These are phyloP conservation scores for Siphamia tubifer DNA, from an alignment of 2,113 vertebrate genomes.

Conservation along the genomic window DNA sequence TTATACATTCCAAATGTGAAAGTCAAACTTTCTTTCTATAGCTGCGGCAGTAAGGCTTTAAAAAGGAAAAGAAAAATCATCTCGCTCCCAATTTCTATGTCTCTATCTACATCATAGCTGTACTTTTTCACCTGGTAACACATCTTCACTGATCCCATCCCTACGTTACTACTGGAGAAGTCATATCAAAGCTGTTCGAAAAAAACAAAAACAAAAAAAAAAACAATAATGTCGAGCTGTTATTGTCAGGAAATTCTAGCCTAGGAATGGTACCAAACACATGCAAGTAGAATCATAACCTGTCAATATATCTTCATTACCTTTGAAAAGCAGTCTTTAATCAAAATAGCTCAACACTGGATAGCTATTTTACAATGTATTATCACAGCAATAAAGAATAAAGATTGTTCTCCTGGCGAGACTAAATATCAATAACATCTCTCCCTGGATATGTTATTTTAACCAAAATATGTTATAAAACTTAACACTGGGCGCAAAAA, in stretches of 20 bases:
- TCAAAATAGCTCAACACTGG: not conserved
- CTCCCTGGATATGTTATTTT: not conserved
- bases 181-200: conserved; percentile 8
- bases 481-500: not conserved
- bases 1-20: conserved; percentile 21
- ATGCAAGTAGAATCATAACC: not conserved
- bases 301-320: not conserved
- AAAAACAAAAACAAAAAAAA: conserved; percentile 9
- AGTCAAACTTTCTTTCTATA: conserved; percentile 22
- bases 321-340: no score
- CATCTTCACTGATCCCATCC: not conserved
- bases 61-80: not conserved
- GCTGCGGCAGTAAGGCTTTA: conserved; percentile 3
- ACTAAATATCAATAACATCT: conserved; percentile 5
- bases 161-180: not conserved
- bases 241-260: not conserved
- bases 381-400: not conserved
- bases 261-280: not conserved
- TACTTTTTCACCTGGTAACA: not conserved
- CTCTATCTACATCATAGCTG: not conserved
- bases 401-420: not conserved
- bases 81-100: not conserved
- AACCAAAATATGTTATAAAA: not conserved
- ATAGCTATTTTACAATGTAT: not conserved
- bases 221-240: not conserved